Conservation (phyloP, 35 echinoderm and acorn worm genomes). For the Ophioderma brevispina region DNA sequence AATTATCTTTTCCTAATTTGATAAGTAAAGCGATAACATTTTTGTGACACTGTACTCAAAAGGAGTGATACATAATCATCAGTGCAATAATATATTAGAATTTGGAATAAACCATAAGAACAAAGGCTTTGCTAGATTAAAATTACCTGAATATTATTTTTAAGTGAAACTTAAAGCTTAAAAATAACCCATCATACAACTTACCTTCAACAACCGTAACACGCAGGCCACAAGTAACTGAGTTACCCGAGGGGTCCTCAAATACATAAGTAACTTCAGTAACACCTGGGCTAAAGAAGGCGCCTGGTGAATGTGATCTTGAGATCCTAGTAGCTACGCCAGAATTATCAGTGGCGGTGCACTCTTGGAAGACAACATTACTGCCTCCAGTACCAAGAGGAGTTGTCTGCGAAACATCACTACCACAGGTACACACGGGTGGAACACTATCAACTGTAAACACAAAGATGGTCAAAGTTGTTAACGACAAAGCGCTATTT, state of each 20-base stretch:
- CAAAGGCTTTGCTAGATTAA: too few species aligned
- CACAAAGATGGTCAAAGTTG: too few species aligned
- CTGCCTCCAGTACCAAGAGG: neutral
- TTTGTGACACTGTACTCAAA: too few species aligned
- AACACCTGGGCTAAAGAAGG: neutral
- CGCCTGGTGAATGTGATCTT: neutral
- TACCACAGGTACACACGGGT: slow-evolving; percentile 1
- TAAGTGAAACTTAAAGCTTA: too few species aligned
- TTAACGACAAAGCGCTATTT: too few species aligned
- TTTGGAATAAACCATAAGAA: too few species aligned
- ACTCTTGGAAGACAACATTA: neutral
- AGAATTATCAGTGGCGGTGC: neutral
- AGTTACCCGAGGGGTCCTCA: slow-evolving; percentile 26
- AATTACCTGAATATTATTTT: too few species aligned
- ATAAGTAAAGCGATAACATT: too few species aligned
- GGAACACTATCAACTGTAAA: neutral
- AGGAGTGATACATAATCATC: neutral
- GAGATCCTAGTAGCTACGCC: neutral
- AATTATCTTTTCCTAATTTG: too few species aligned
- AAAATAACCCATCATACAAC: neutral
- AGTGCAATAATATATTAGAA: neutral
- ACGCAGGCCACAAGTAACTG: neutral
- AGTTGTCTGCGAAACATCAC: neutral
- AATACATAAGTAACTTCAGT: slow-evolving; percentile 19
- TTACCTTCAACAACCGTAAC: slow-evolving; percentile 25